A percentile compares a stretch with the other conserved stretches of the same genome.
Conservation (phyloP, 2,113 vertebrate genomes). For the Pseudopodoces humilis region DNA sequence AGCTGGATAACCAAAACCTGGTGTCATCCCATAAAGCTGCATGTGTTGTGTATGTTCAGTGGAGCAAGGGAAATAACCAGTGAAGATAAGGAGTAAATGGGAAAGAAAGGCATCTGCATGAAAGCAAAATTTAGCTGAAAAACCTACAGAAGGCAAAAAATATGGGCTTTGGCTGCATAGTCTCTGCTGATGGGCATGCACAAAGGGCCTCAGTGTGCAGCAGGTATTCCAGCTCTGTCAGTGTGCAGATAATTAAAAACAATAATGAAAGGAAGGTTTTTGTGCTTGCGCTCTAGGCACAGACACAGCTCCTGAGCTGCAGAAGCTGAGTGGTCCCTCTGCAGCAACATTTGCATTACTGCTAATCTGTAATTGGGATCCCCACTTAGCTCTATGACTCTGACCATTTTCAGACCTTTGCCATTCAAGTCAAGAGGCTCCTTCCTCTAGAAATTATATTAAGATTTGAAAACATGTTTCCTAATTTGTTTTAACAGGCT, state of each 20-base stretch:
- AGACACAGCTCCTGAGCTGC: constrained; percentile 10
- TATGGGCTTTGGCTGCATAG: neutral
- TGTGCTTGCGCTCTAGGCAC: neutral
- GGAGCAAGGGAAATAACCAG: neutral
- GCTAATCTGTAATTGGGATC: constrained; percentile 52
- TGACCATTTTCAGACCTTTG: constrained; percentile 64
- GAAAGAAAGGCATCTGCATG: neutral
- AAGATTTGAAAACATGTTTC: constrained; percentile 42
- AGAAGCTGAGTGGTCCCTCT: constrained; percentile 34
- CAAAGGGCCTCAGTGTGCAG: constrained; percentile 10
- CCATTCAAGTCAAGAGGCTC: constrained; percentile 46
- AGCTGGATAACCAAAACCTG: neutral
- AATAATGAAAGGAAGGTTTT: constrained; percentile 21
- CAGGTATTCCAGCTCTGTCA: constrained; percentile 13
- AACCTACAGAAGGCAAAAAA: neutral
- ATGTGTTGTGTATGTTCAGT: neutral
- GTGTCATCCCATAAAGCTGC: neutral
- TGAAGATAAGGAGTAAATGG: neutral
- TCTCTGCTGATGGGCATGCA: neutral
- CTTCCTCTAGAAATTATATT: constrained; percentile 40
- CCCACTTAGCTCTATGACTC: constrained; percentile 54
- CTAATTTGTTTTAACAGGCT: constrained; percentile 37
- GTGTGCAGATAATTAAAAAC: constrained; percentile 44
- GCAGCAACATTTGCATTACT: constrained; percentile 56
- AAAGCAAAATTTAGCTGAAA: neutral